Base-by-base conservation (phyloP, 2,888 invertebrate genomes). In the Resseliella maxima region DNA sequence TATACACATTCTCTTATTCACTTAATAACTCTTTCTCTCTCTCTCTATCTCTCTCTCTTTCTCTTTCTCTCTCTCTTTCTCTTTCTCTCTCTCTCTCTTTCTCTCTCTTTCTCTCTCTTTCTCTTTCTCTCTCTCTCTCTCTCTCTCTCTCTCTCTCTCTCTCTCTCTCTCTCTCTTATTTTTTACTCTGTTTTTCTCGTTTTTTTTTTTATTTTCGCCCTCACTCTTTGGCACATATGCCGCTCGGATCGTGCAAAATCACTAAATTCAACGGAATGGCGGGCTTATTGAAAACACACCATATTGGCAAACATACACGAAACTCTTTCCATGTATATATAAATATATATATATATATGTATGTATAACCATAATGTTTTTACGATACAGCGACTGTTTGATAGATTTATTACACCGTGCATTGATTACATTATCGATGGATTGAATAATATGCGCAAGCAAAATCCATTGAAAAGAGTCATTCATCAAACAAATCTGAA, bases 401-500 rank as follows among this genome's bases (percentile, higher is more conserved):
- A 96, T 1, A 95, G 95, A 90, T 95, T 96, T 89, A 94, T 97
- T 10, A 93, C 94, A 0, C 93, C 93, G 18, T 92, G 94, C 21
- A 93, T 98, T 87, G 94, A 94, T 94, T 91, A 95, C 95, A 88
- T 91, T 93, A 92, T 93, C 87, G 95, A 96, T 87, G 96, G 95
- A 18, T 89, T 95, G 88, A 92, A 94, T 86, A 96, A 96, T 5
- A 93, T 94, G 88, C 93, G 94, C 88, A 94, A 94, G 89, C 94
- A 94, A 86, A 91, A 92, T 85, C 96, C 96, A 15, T 91, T 98
- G 86, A 95, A 94, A 90, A 94, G 95, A 38, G 96, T 98, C 83
- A 94, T 98, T 46, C 95, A 95, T 21, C 96, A 96, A 90, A 97
- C 97, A 0, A 94, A 94, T 83, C 92, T 98, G 0, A 98, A 98